These are phyloP conservation scores for Anas platyrhynchos DNA, from an alignment of 2,113 vertebrate genomes.

Conservation along the genomic window DNA sequence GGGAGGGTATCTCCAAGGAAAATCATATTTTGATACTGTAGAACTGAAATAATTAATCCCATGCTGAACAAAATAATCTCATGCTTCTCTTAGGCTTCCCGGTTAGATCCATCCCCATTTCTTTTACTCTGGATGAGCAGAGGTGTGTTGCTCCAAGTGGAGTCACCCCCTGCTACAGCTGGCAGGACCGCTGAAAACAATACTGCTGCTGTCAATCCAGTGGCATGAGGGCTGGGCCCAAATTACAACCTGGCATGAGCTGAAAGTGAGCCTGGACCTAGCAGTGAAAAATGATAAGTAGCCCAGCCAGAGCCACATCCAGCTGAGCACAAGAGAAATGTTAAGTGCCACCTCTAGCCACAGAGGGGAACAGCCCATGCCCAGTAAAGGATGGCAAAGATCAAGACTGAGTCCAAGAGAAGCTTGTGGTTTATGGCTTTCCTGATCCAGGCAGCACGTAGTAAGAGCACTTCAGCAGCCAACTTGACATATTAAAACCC, in stretches of 20 bases:
- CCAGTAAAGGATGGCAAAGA: neutral
- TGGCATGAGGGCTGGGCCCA: neutral
- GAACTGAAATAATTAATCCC: neutral
- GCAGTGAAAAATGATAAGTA: neutral
- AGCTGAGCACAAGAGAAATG: neutral
- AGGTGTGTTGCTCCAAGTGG: neutral
- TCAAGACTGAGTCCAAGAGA: neutral
- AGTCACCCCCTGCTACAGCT: neutral
- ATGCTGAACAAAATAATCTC: neutral
- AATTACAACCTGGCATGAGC: fast-evolving
- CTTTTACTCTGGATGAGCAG: neutral
- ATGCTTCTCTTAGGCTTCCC: neutral
- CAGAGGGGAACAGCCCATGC: neutral
- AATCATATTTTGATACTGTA: neutral
- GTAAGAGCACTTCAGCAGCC: neutral
- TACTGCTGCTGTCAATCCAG: neutral
- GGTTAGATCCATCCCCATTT: neutral
- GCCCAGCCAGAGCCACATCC: neutral
- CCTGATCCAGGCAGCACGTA: neutral
- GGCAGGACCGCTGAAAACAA: neutral
- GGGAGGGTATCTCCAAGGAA: neutral
- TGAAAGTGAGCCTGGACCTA: neutral
- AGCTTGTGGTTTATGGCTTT: neutral
- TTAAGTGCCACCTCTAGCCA: neutral
- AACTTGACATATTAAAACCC: fast-evolving